Evolutionary conservation across 2,113 vertebrate species (phyloP), one percentile per base, ranked within the genome.

Genomic region (Pelecanoides urinatrix): DNA sequence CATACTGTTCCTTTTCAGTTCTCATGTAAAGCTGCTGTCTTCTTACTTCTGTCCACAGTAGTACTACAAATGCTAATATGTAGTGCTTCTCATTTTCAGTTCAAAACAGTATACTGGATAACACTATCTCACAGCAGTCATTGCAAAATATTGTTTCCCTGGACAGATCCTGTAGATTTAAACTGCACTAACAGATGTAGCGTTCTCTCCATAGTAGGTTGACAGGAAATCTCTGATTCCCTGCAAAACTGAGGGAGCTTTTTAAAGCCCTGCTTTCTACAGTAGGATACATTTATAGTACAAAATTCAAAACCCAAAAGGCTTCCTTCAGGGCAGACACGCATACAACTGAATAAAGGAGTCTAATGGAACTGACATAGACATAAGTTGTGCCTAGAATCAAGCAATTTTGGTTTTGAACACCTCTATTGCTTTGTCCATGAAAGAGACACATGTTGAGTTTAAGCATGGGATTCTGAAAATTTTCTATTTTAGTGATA

Each of bases 391-490:
- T 68, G 22, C 17, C 8, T 45, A 56, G 52, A 25, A 55, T 32
- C 20, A 55, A 74, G 34, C 22, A 61, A 0, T 65, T 76, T 77
- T 53, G 21, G 8, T 12, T 10, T 78, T 90, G 82, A 65, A 5
- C 17, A 10, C 10, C 25, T 67, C 38, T 26, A 1, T 55, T 34
- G 1, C 6, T 79, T 82, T 56, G 3, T 68, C 20, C 4, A 2
- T 53, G 38, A 45, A 26, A 74, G n/a, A 53, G 11, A 12, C 5
- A 4, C 1, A 7, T 7, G 4, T 27, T 50, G 30, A 10, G 0
- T 61, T 90, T 26, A 68, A 90, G 9, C 7, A 1, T 2, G 42
- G 18, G 6, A 73, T 47, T 58, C 45, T 70, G 49, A 49, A 85
- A 50, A 25, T 1, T 21, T 20, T 50, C 29, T 26, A 0, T 34